These are phyloP conservation scores for Vireo griseus DNA, from an alignment of 2,797 vertebrate genomes.

Conservation along the genomic window DNA sequence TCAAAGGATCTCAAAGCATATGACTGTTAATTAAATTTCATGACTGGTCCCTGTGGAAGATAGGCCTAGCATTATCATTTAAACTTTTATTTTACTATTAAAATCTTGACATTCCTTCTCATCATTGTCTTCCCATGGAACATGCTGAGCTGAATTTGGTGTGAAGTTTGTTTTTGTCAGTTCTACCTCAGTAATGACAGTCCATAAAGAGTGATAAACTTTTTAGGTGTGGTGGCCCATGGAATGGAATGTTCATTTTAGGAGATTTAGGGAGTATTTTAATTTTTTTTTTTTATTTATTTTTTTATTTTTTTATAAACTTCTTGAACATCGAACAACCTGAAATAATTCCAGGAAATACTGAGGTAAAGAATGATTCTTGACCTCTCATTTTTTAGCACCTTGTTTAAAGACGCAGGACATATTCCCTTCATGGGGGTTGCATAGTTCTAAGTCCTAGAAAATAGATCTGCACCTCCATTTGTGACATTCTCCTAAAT, in stretches of 20 bases:
- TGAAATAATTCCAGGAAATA: background rate
- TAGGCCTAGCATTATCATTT: background rate
- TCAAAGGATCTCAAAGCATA: slow-evolving; percentile 4
- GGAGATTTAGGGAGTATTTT: background rate
- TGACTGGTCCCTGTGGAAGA: background rate
- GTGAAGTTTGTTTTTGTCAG: background rate
- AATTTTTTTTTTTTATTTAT: too few species aligned
- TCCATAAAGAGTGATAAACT: background rate
- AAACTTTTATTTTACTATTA: background rate
- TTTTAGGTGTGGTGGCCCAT: background rate
- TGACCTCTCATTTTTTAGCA: background rate
- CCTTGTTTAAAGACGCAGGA: background rate
- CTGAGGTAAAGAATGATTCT: background rate
- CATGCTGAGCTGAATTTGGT: background rate
- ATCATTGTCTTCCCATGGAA: background rate
- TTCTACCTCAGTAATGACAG: background rate
- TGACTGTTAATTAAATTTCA: slow-evolving; percentile 34
- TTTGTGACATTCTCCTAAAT: background rate
- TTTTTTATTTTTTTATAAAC: too few species aligned
- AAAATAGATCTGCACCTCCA: background rate
- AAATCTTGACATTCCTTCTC: background rate
- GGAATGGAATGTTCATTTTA: background rate
- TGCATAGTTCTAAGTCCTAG: background rate
- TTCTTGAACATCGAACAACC: background rate
- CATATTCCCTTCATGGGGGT: background rate